Evolutionary conservation across 1,140 invertebrate species (phyloP), one percentile per base, ranked within the genome.

Genomic region (Lordiphosa collinella): DNA sequence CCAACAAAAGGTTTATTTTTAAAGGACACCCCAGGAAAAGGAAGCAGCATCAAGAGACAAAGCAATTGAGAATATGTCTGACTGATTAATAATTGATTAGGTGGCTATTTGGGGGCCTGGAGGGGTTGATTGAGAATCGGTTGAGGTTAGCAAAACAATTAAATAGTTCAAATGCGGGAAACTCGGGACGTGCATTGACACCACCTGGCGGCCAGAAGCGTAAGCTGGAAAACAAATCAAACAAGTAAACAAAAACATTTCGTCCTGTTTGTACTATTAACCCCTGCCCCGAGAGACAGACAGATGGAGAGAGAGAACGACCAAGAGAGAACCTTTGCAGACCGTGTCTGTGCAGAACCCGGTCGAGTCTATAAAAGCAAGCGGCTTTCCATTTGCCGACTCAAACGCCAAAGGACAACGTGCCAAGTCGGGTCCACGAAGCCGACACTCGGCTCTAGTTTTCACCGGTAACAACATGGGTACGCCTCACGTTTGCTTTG

Each of bases 391-490:
- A 84, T 59, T 57, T 70, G 78, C 78, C 78, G 78, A 84, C 78
- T 84, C 78, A 84, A 75, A 84, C 80, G 78, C 78, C 57, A 70
- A 70, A 84, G 72, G 78, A 84, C 78, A 78, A 73, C 78, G 73
- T 48, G 63, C 53, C 62, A 40, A 36, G 63, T 66, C 63, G 63
- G 54, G 44, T 48, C 57, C 16, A 50, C 31, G 48, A 31, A 32
- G 16, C 8, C 36, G 37, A 29, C 2, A 41, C 4, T 16, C 37
- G 35, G 37, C 35, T 22, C 41, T 35, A 34, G 7, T 34, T 53
- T 16, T 25, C 14, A 54, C 53, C 54, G 40, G 60, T 35, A 65
- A 40, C 14, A 36, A 46, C 10, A 86, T 86, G 82, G 63, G 47
- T 10, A 71, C 80, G 13, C 71, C 79, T 14, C 85, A 87, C 29